Conservation (phyloP, 2,113 vertebrate genomes). For the Mormoops blainvillei region DNA sequence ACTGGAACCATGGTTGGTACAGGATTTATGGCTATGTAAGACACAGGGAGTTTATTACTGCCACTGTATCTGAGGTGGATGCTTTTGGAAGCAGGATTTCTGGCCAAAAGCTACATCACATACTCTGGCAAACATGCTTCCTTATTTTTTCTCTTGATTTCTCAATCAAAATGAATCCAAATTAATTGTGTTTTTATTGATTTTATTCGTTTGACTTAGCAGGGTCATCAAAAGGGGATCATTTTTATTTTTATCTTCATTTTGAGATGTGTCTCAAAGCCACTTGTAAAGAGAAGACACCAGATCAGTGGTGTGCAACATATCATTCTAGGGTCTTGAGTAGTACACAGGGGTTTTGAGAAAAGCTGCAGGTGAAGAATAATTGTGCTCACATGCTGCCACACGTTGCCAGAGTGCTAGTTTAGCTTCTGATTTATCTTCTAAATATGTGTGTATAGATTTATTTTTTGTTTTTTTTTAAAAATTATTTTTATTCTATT, state of each 20-base stretch:
- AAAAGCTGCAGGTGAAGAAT: background rate
- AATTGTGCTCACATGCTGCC: background rate
- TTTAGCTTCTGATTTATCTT: background rate
- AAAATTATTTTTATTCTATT: too few species aligned
- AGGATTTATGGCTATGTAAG: constrained; percentile 54
- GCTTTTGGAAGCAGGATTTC: constrained; percentile 69
- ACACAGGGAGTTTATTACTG: constrained; percentile 65
- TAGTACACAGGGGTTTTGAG: constrained; percentile 44
- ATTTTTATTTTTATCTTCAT: constrained; percentile 68
- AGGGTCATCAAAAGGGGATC: constrained; percentile 62
- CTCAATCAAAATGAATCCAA: constrained; percentile 61
- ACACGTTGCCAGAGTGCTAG: background rate
- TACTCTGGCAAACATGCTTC: constrained; percentile 54
- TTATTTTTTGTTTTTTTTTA: background rate
- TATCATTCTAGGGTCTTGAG: constrained; percentile 17
- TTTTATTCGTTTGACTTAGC: constrained; percentile 61
- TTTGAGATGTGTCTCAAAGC: constrained; percentile 61
- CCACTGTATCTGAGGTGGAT: background rate
- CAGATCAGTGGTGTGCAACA: background rate
- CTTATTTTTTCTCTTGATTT: constrained; percentile 60
- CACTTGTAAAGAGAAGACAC: constrained; percentile 58
- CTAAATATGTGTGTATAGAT: background rate
- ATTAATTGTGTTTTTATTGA: constrained; percentile 74
- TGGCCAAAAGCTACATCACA: constrained; percentile 72
- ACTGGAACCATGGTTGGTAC: background rate